These are phyloP conservation scores for Megalonaias nervosa DNA, from an alignment of 1,140 invertebrate genomes.

Conservation along the genomic window DNA sequence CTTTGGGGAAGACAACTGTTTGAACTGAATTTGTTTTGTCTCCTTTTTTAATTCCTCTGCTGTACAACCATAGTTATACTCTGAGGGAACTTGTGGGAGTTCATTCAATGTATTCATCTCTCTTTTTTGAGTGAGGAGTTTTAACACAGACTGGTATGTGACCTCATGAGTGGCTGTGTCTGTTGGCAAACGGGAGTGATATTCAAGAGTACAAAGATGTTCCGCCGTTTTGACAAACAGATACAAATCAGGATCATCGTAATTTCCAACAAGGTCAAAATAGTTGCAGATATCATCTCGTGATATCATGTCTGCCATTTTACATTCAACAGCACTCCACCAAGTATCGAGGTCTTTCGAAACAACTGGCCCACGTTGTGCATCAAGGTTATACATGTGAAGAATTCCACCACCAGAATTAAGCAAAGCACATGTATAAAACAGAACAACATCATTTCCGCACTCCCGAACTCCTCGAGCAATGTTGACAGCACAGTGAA, in stretches of 20 bases:
- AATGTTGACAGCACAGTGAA: slow-evolving; percentile 56
- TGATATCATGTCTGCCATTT: slow-evolving; percentile 56
- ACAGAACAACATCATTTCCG: slow-evolving; percentile 52
- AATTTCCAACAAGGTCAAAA: slow-evolving; percentile 62
- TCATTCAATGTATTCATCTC: slow-evolving; percentile 34
- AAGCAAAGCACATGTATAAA: slow-evolving; percentile 56
- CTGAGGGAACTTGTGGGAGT: slow-evolving; percentile 47
- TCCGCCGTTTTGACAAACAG: slow-evolving; percentile 62
- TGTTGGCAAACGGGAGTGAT: slow-evolving; percentile 57
- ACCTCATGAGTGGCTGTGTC: slow-evolving; percentile 62
- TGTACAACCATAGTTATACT: slow-evolving; percentile 45
- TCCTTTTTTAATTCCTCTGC: slow-evolving; percentile 56
- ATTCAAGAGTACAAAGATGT: slow-evolving; percentile 56
- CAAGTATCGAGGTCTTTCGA: slow-evolving; percentile 59
- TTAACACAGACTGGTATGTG: slow-evolving; percentile 51
- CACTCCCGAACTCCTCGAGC: slow-evolving; percentile 44
- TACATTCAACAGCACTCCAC: slow-evolving; percentile 63
- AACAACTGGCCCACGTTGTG: slow-evolving; percentile 24
- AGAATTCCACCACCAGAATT: slow-evolving; percentile 61
- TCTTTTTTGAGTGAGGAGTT: slow-evolving; percentile 44
- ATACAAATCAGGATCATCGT: slow-evolving; percentile 54
- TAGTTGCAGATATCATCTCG: slow-evolving; percentile 63
- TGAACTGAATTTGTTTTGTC: slow-evolving; percentile 64
- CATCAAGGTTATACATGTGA: slow-evolving; percentile 53
- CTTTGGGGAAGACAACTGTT: slow-evolving; percentile 40